Evolutionary conservation across 2,888 invertebrate genomes (phyloP), one percentile per base, ranked within the genome.

Genomic region (Neoascia interrupta): DNA sequence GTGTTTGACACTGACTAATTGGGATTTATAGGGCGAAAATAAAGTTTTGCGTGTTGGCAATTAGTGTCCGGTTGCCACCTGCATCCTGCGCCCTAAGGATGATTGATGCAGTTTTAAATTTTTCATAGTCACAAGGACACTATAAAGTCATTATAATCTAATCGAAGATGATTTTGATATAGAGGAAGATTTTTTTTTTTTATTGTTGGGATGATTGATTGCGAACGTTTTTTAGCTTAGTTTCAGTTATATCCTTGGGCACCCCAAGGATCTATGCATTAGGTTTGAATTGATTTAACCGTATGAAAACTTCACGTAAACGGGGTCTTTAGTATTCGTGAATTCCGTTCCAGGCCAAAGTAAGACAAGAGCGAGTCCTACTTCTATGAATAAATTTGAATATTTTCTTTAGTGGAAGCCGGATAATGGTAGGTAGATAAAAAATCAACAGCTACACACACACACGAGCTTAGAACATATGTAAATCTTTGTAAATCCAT

Each of bases 371-470:
- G 3, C 36, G 3, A 19, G 11, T 16, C 8, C 15, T 16, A 18
- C 18, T 18, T 39, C 19, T 19, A 41, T 41, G 41, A 41, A 41
- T 41, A 41, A 41, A 19, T 18, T 41, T 41, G 41, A 19, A 19
- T 41, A 19, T 13, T 13, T 36, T 36, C 36, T 13, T 15, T 11
- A 13, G 13, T 4, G 4, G n/a, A 36, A 11, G 6, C 1, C 26
- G 5, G 26, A 26, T 26, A 26, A 26, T 26, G 26, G 36, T 36
- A 0, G 11, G 11, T 36, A 13, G 13, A 11, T 36, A 11, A 36
- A n/a, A n/a, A n/a, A n/a, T n/a, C n/a, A n/a, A n/a, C n/a, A n/a
- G n/a, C n/a, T n/a, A n/a, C n/a, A 36, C 13, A 3, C 5, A 5
- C 8, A 39, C 41, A 41, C 19, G n/a, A 19, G 19, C 19, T 41